Base-by-base conservation (phyloP, 37 sponge, comb jelly and placozoan species). In the Ianthella basta region DNA sequence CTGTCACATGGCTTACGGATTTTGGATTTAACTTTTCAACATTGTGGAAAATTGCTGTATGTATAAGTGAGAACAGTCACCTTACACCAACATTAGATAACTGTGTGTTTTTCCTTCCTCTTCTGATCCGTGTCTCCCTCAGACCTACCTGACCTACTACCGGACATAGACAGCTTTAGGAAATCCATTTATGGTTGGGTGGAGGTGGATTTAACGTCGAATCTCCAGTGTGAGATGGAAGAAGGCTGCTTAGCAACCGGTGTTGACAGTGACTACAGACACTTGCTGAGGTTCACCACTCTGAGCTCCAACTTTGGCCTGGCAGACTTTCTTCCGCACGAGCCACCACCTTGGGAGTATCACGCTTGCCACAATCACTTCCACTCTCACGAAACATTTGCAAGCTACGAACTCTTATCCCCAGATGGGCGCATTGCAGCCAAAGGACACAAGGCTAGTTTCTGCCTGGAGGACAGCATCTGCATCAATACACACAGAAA, bases 381-480 rank as follows among this genome's bases (percentile, higher is more conserved):
- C 67, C 97, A 97, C 85, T 97, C 97, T 23, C 85, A 94, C 55
- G 97, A 97, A 59, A 84, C 59, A 10, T 94, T 97, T 83, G 84
- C 91, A 1, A 34, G 74, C 65, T 97, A 97, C 73, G 95, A 97
- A 36, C 82, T 97, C 56, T 65, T 91, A 27, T 15, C 18, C 0
- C 36, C 27, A 67, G 82, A 84, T 18, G 91, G 94, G 0, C 24
- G 15, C 23, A 84, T 70, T 38, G 92, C 92, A 0, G 97, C 97
- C 0, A 94, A 92, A 65, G 95, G 97, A 0, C 97, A 90, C 85
- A 97, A 97, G 69, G 97, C 95, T 12, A 94, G 94, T 79, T 97
- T 94, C 86, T 97, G 97, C 39, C 81, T 97, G 67, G 95, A 94
- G 83, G 97, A 97, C 87, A 91, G 90, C 34, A 16, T 61, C 18